phyloP scores from a whole-genome alignment of 2,113 vertebrate species.

The Planiliza haematocheilus region DNA sequence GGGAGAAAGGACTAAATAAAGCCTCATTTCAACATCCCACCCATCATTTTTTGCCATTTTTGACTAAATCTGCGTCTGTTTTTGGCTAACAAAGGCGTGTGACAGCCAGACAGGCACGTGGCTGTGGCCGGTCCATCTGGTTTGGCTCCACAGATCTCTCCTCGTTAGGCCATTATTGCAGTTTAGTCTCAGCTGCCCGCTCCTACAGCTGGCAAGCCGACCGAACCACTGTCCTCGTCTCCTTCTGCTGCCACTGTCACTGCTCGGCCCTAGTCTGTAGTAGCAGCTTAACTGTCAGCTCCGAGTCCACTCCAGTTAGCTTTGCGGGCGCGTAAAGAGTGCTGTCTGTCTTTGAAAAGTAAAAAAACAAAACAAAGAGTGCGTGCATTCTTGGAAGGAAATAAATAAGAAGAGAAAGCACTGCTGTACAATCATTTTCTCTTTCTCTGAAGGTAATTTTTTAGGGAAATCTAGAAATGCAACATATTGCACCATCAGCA shows the following conservation, averaged over 20 bases:
- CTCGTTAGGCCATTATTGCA: constrained; percentile 72
- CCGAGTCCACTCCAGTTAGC: constrained; percentile 29
- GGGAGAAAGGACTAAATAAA: not conserved
- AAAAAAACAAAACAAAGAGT: not conserved
- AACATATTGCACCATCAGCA: constrained; percentile 33
- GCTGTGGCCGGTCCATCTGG: constrained; percentile 70
- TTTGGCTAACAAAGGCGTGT: constrained; percentile 59
- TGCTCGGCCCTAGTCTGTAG: constrained; percentile 35
- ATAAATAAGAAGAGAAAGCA: too few species aligned
- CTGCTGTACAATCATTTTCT: too few species aligned
- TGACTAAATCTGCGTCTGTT: constrained; percentile 38
- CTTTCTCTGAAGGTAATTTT: too few species aligned
- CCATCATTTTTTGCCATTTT: constrained; percentile 30
- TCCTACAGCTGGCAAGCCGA: constrained; percentile 73
- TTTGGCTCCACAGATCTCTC: constrained; percentile 69
- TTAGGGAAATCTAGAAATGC: too few species aligned
- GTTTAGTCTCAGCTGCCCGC: constrained; percentile 75
- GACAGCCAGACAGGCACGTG: constrained; percentile 55
- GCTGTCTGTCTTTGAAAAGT: constrained; percentile 18
- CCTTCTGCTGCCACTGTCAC: constrained; percentile 55
- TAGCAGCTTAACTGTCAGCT: constrained; percentile 45
- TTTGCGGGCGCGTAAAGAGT: constrained; percentile 32
- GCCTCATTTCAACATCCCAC: constrained; percentile 29
- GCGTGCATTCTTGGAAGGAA: not conserved
- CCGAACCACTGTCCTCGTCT: constrained; percentile 63